Conservation (phyloP, 2,113 vertebrate species). For the Hirundichthys speculiger region DNA sequence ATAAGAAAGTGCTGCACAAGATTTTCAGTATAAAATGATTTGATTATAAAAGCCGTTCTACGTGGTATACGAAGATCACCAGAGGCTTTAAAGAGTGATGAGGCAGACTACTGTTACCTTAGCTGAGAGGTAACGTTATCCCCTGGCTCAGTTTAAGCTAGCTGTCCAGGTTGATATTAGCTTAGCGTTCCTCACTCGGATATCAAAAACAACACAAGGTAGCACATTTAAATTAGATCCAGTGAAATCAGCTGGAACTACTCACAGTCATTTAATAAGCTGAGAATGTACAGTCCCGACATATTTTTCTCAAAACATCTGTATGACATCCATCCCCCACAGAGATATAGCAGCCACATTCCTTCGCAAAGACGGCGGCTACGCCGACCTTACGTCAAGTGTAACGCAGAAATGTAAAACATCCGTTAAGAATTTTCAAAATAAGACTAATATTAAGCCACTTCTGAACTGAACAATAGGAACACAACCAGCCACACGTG, state of each 20-base stretch:
- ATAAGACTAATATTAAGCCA: constrained; percentile 31
- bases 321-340: constrained; percentile 47
- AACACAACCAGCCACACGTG: no score
- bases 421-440: constrained; percentile 47
- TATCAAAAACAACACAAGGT: constrained; percentile 4
- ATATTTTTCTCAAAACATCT: constrained; percentile 50
- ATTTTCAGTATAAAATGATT: no score
- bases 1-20: no score
- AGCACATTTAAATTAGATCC: not conserved
- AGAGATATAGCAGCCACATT: constrained; percentile 52
- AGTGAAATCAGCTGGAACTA: not conserved
- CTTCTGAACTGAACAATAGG: no score
- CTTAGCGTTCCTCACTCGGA: constrained; percentile 44
- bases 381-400: not conserved
- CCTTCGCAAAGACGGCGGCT: constrained; percentile 49
- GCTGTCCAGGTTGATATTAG: constrained; percentile 44
- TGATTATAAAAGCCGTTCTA: not conserved
- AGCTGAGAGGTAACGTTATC: constrained; percentile 58
- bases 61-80: constrained; percentile 4
- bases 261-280: constrained; percentile 47
- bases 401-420: accelerated
- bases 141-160: constrained; percentile 35
- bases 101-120: constrained; percentile 6
- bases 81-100: constrained; percentile 1
- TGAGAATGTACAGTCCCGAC: constrained; percentile 3